Evolutionary conservation across 2,888 invertebrate species (phyloP).

Genomic region (Eristalis pertinax): DNA sequence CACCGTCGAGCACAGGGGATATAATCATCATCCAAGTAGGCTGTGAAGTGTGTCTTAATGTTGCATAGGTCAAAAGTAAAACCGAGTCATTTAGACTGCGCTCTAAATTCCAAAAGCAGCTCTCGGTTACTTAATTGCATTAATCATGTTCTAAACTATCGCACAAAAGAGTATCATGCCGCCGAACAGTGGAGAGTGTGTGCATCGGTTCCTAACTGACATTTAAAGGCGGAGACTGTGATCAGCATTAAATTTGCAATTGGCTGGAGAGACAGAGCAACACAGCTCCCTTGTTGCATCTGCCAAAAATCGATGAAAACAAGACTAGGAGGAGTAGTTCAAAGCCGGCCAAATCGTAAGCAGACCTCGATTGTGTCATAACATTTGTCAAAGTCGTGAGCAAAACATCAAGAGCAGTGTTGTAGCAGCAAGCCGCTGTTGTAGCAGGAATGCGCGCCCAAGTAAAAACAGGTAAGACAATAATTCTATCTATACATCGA

Average conservation of each 20-base stretch:
- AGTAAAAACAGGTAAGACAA: conserved; percentile 8
- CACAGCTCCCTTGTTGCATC: neutral
- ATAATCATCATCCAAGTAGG: neutral
- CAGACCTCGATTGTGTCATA: conserved; percentile 21
- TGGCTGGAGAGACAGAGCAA: neutral
- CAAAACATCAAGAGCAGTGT: conserved; percentile 13
- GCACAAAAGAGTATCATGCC: conserved; percentile 10
- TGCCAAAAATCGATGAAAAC: neutral
- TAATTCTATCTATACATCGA: neutral
- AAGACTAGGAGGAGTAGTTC: neutral
- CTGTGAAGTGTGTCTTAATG: neutral
- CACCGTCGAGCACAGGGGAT: neutral
- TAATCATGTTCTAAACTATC: conserved; percentile 59
- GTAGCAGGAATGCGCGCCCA: neutral
- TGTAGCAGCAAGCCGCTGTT: neutral
- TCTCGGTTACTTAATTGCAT: conserved; percentile 49
- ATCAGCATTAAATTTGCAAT: neutral
- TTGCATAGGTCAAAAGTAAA: conserved; percentile 51
- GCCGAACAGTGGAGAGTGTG: too few relatives aligned
- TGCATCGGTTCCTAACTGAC: neutral
- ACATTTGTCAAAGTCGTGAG: conserved; percentile 46
- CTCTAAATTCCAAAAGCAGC: conserved; percentile 58
- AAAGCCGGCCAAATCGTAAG: neutral
- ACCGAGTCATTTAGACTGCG: conserved; percentile 48
- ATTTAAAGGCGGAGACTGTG: neutral